Evolutionary conservation across 2,113 vertebrate species (phyloP).

Genomic region (Chaenocephalus aceratus): DNA sequence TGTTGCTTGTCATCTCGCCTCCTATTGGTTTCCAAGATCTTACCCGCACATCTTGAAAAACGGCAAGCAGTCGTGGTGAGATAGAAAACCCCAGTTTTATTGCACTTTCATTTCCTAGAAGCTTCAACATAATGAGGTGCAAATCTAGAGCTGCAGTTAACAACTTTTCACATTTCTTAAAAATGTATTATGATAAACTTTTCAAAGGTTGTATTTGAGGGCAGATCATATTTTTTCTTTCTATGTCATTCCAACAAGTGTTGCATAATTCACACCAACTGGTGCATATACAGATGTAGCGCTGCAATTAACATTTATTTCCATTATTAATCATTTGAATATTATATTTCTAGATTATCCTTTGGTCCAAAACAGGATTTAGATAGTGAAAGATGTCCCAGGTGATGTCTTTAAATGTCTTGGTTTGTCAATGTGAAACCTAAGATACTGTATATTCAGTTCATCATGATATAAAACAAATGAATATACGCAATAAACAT

Average conservation of each 20-base stretch:
- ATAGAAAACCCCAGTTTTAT: conserved; percentile 3
- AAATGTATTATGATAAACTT: neutral
- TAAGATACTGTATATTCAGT: too few relatives aligned
- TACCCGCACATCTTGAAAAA: neutral
- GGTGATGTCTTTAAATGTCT: too few relatives aligned
- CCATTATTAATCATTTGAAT: too few relatives aligned
- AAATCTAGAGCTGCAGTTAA: neutral
- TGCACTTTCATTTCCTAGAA: neutral
- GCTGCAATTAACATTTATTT: too few relatives aligned
- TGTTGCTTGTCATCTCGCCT: conserved; percentile 10
- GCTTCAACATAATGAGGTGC: neutral
- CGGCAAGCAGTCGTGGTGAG: neutral
- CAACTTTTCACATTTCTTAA: neutral
- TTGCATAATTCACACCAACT: neutral
- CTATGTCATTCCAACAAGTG: neutral
- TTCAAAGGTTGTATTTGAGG: neutral
- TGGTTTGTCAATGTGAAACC: too few relatives aligned
- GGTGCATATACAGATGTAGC: neutral
- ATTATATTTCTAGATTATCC: too few relatives aligned
- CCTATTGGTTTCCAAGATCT: conserved; percentile 5
- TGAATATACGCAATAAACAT: too few relatives aligned
- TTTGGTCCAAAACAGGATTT: too few relatives aligned
- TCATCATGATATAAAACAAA: too few relatives aligned
- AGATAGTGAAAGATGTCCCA: too few relatives aligned
- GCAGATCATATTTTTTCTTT: neutral